Base-by-base conservation (phyloP, 1,140 invertebrate genomes). In the Ceratitis capitata region DNA sequence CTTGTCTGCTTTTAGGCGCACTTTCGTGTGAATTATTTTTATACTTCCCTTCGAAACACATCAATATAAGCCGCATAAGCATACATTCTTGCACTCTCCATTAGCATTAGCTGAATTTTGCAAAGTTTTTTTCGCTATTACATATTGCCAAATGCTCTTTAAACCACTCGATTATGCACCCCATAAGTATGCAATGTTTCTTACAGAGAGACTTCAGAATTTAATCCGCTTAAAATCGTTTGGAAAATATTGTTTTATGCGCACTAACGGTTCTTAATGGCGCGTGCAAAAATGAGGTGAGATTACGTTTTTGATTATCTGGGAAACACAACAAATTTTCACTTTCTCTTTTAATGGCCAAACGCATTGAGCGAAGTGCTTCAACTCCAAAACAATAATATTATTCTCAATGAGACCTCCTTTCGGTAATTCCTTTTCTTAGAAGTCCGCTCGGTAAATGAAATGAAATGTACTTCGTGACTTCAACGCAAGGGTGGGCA, bases 1-100 rank as follows among this genome's bases (percentile, higher is more conserved):
- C n/a, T 45, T 78, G 69, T 45, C 39, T 78, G 69, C 69, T 78
- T 78, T 78, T 78, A 78, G 69, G 69, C 69, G 39, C 69, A 26
- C 16, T 78, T 78, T 2, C 39, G 6, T 39, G 39, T 78, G 39
- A 78, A 78, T 78, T 78, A 78, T 23, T 14, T 42, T 78, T 78
- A 45, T 78, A 10, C 39, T 45, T 19, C 69, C 32, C 39, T 23
- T n/a, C 19, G 1, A 23, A 3, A 23, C 39, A 35, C 69, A 45
- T 78, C 69, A 78, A 78, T 23, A 23, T 42, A 78, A 78, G 35
- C 10, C 69, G 69, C 14, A 78, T 47, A 78, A 78, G 39, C 69
- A 78, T 78, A 78, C 7, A 78, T 78, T 78, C 45, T 45, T 78
- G 35, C 69, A 78, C 39, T 78, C 45, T 10, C 39, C 39, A 26